Conservation (phyloP, 2,797 vertebrate genomes). For the Uromys caudimaculatus region DNA sequence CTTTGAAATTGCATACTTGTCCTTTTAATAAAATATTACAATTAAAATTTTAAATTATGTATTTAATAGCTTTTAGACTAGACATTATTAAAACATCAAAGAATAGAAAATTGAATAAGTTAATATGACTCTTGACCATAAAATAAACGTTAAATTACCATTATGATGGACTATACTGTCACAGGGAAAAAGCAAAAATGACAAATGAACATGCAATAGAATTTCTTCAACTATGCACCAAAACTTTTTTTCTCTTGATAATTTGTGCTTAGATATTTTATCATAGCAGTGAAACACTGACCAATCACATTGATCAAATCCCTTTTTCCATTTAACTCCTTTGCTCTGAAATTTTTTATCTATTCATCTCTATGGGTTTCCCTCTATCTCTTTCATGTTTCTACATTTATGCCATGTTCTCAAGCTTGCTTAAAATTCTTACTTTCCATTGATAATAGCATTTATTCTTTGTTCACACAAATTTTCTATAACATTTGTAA, state of each 20-base stretch:
- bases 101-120: too few species aligned
- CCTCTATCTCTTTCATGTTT: neutral
- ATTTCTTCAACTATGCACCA: neutral
- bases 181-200: neutral
- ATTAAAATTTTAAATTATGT: too few species aligned
- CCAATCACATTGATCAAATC: too few species aligned
- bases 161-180: neutral
- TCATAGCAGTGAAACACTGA: too few species aligned
- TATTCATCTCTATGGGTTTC: neutral
- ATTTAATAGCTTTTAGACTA: too few species aligned
- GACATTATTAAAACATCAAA: too few species aligned
- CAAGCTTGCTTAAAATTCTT: neutral
- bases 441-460: neutral
- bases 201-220: neutral
- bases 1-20: too few species aligned
- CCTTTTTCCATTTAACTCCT: neutral
- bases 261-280: too few species aligned
- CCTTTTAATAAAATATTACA: too few species aligned
- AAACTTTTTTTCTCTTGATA: neutral
- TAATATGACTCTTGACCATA: too few species aligned
- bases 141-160: neutral
- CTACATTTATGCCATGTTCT: neutral
- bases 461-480: neutral
- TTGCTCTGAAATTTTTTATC: neutral
- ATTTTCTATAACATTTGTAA: neutral